A percentile compares a stretch with the other conserved stretches of the same genome.
Conservation (phyloP, 1,140 invertebrate species). For the Streblospio benedicti region DNA sequence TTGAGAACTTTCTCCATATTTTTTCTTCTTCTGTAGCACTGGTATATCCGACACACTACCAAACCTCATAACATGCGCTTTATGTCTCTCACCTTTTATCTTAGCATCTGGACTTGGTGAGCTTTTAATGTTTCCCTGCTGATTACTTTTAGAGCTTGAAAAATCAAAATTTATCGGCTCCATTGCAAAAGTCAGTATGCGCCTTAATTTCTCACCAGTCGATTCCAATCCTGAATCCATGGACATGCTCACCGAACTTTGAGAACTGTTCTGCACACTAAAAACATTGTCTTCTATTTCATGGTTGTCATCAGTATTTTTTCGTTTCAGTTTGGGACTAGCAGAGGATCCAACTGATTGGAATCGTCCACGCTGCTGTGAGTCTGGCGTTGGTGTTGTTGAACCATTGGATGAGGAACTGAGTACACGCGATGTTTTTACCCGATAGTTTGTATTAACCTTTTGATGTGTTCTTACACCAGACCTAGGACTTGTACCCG, state of each 20-base stretch:
- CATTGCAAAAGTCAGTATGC: not conserved
- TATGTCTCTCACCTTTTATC: not conserved
- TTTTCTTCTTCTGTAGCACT: not conserved
- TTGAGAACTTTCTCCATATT: not conserved
- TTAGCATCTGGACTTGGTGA: not conserved
- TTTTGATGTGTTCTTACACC: too few relatives aligned
- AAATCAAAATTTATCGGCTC: too few relatives aligned
- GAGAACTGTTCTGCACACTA: not conserved
- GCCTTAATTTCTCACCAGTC: not conserved
- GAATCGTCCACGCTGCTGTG: not conserved
- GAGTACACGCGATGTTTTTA: not conserved
- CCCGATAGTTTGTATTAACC: not conserved
- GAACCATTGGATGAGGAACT: not conserved
- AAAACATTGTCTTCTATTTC: not conserved
- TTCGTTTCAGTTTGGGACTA: not conserved
- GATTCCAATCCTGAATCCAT: not conserved
- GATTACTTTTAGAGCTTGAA: too few relatives aligned
- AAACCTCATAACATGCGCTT: not conserved
- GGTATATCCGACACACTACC: not conserved
- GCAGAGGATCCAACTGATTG: not conserved
- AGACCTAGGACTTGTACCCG: constrained; percentile 3
- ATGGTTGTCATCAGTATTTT: not conserved
- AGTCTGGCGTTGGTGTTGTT: not conserved
- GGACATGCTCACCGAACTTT: not conserved
- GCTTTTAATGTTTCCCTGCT: too few relatives aligned